Conservation (phyloP, 2,888 invertebrate species). For the Dryobotodes eremita region DNA sequence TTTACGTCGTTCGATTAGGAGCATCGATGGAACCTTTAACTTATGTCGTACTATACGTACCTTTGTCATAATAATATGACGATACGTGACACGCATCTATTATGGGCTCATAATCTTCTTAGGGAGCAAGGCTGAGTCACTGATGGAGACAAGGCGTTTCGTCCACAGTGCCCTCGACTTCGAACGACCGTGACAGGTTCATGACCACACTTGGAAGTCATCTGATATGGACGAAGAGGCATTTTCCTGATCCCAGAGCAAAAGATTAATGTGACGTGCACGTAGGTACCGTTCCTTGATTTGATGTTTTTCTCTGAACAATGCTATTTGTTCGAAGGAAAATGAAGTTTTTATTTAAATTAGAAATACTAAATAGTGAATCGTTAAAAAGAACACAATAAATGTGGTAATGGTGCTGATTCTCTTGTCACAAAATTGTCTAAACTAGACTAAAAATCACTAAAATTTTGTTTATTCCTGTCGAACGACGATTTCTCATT, state of each 20-base stretch:
- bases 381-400: background rate
- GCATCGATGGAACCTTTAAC: conserved; percentile 1
- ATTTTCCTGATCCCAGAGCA: conserved; percentile 73
- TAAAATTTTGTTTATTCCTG: too few species aligned
- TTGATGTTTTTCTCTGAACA: conserved; percentile 28
- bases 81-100: conserved; percentile 72
- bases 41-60: background rate
- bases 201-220: conserved; percentile 71
- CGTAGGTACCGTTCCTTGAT: conserved; percentile 28
- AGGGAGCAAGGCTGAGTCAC: conserved; percentile 75
- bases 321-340: conserved; percentile 33
- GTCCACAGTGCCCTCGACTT: conserved; percentile 76
- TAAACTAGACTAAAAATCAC: too few species aligned
- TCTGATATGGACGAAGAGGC: conserved; percentile 66
- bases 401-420: background rate
- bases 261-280: conserved; percentile 32
- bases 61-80: conserved; percentile 51
- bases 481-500: too few species aligned
- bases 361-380: background rate
- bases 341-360: conserved; percentile 27
- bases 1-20: background rate
- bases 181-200: conserved; percentile 79
- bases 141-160: conserved; percentile 64
- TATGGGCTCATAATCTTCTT: conserved; percentile 70
- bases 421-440: too few species aligned